phyloP scores from a whole-genome alignment of 2,888 invertebrate species.

The Craniophora ligustri region DNA sequence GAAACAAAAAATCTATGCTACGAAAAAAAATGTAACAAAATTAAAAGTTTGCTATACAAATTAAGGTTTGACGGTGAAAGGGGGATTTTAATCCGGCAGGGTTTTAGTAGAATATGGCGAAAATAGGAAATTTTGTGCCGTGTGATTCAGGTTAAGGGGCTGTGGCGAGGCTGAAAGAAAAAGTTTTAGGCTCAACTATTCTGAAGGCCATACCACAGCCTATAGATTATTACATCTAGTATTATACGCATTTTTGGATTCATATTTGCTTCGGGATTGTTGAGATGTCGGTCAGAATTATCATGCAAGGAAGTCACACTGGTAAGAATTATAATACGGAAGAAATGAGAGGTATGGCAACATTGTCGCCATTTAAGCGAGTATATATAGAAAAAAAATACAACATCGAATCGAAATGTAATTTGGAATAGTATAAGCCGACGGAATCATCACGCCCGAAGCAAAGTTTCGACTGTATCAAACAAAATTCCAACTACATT shows the following conservation, averaged over 20 bases:
- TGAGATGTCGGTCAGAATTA: slow-evolving; percentile 47
- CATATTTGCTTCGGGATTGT: slow-evolving; percentile 53
- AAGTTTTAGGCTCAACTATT: slow-evolving; percentile 28
- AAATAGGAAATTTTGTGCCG: slow-evolving; percentile 48
- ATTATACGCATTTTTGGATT: slow-evolving; percentile 43
- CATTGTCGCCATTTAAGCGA: not conserved
- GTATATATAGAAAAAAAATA: not conserved
- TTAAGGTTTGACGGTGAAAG: slow-evolving; percentile 46
- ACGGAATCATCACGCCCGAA: slow-evolving; percentile 68
- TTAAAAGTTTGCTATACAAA: slow-evolving; percentile 69
- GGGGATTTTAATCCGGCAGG: slow-evolving; percentile 48
- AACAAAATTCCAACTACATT: slow-evolving; percentile 67
- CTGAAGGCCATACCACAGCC: slow-evolving; percentile 48
- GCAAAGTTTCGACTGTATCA: slow-evolving; percentile 57
- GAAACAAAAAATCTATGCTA: slow-evolving; percentile 73
- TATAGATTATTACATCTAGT: slow-evolving; percentile 50
- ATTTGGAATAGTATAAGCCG: slow-evolving; percentile 5
- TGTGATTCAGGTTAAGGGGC: slow-evolving; percentile 34
- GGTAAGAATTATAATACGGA: not conserved
- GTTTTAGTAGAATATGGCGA: slow-evolving; percentile 34
- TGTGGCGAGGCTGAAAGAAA: slow-evolving; percentile 40
- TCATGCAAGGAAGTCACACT: not conserved
- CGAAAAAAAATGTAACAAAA: slow-evolving; percentile 68
- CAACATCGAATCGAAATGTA: not conserved
- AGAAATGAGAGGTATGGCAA: slow-evolving; percentile 7